Evolutionary conservation across 2,113 vertebrate genomes (phyloP).

Genomic region (Antigone vipio): DNA sequence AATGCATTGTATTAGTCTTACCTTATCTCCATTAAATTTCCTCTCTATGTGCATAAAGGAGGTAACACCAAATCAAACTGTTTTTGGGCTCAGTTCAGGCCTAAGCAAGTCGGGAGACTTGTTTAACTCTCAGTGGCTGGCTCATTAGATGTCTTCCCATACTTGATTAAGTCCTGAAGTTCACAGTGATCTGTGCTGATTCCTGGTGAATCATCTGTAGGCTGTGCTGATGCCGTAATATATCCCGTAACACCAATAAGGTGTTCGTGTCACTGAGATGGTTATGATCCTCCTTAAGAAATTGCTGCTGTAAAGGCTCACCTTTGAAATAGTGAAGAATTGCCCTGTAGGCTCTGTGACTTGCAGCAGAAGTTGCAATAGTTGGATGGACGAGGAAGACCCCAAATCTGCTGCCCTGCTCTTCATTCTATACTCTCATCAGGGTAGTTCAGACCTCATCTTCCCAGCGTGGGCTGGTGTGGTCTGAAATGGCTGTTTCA

Average conservation of each 20-base stretch:
- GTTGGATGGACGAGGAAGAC: neutral
- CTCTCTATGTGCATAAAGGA: neutral
- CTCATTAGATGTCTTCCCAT: neutral
- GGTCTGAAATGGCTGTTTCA: rapidly evolving
- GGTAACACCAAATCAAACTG: neutral
- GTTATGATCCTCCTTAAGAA: neutral
- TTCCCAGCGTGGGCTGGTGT: neutral
- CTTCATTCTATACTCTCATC: neutral
- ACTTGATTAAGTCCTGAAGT: neutral
- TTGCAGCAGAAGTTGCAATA: neutral
- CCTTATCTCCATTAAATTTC: neutral
- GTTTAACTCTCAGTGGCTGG: neutral
- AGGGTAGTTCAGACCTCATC: neutral
- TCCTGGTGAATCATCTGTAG: neutral
- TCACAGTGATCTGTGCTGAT: neutral
- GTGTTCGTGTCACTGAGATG: neutral
- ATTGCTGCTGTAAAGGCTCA: neutral
- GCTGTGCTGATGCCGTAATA: neutral
- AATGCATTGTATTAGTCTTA: neutral
- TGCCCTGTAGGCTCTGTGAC: rapidly evolving
- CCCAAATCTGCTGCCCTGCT: neutral
- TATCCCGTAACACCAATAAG: neutral
- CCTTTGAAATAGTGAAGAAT: neutral
- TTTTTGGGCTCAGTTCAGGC: neutral
- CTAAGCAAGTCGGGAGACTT: neutral